Conservation (phyloP, 2,113 vertebrate genomes). For the Pelecanoides urinatrix region DNA sequence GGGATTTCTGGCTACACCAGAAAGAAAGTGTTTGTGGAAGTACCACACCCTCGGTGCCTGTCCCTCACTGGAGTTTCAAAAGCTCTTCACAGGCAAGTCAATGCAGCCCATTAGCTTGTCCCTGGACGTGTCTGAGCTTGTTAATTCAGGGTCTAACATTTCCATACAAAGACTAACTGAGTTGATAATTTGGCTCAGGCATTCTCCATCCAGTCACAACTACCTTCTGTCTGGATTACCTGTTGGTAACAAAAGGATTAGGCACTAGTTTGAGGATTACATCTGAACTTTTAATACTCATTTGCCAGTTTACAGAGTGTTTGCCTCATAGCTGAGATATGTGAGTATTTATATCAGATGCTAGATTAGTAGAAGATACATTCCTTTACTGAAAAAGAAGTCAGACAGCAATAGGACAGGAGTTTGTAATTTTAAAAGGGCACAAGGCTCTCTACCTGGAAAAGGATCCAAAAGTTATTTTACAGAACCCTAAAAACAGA, state of each 20-base stretch:
- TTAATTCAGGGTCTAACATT: not conserved
- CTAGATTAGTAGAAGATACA: not conserved
- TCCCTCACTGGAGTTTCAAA: not conserved
- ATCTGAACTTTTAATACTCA: not conserved
- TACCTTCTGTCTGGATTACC: not conserved
- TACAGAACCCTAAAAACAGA: not conserved
- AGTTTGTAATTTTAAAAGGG: not conserved
- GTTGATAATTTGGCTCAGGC: not conserved
- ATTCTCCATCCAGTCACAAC: not conserved
- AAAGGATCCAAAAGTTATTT: not conserved
- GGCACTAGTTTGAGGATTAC: not conserved
- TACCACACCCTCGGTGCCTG: rapidly evolving
- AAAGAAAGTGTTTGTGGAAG: not conserved
- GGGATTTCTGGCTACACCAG: not conserved
- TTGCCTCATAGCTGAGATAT: not conserved
- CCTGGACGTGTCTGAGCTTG: not conserved
- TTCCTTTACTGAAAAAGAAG: not conserved
- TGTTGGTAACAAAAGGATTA: not conserved
- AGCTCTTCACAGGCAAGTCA: not conserved
- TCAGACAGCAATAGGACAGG: not conserved
- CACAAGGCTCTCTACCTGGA: not conserved
- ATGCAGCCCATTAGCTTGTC: not conserved
- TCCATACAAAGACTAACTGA: not conserved
- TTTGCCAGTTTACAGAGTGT: not conserved
- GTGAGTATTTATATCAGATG: not conserved